Evolutionary conservation across 2,797 vertebrate genomes (phyloP), one percentile per base, ranked within the genome.

Genomic region (Dendrocincla fuliginosa): DNA sequence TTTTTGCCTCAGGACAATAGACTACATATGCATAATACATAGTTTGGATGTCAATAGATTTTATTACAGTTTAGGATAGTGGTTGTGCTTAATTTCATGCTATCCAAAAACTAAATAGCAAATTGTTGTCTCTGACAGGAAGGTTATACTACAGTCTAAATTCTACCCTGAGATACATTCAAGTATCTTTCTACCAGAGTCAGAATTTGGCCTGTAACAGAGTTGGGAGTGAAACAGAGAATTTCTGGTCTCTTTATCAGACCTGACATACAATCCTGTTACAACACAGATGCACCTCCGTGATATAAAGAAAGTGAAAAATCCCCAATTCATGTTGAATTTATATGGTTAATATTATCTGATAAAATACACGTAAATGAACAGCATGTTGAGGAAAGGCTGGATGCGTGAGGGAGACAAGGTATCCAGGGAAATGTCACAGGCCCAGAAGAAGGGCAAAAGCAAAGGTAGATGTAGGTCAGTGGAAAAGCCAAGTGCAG

Each of bases 31-130:
- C 92, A 92, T 96, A 96, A 95, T 90, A 82, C 90, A 91, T 71
- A 87, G 87, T 94, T 89, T 83, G 64, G 90, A 77, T 91, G 83
- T 79, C 91, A 93, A 94, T 95, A 91, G 89, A 90, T 96, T 95
- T 95, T 95, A 91, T 96, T 95, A 96, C 71, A 93, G 75, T 94
- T 92, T 89, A 94, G 75, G 87, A 47, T 65, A 83, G 87, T 68
- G 39, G 35, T 91, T 91, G 84, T 93, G 49, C 57, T 93, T 94
- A 93, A 92, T 95, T 96, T 95, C 46, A 78, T 95, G 82, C 77
- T 85, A 81, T 89, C 69, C 89, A 55, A 81, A 87, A 91, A 85
- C 61, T 46, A 87, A 84, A 49, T 33, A 77, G 77, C 63, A 95
- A 92, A 95, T 87, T 91, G 44, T 90, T 91, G 68, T 17, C 42